phyloP scores from a whole-genome alignment of 2,113 vertebrate species.

The Callorhinus ursinus region DNA sequence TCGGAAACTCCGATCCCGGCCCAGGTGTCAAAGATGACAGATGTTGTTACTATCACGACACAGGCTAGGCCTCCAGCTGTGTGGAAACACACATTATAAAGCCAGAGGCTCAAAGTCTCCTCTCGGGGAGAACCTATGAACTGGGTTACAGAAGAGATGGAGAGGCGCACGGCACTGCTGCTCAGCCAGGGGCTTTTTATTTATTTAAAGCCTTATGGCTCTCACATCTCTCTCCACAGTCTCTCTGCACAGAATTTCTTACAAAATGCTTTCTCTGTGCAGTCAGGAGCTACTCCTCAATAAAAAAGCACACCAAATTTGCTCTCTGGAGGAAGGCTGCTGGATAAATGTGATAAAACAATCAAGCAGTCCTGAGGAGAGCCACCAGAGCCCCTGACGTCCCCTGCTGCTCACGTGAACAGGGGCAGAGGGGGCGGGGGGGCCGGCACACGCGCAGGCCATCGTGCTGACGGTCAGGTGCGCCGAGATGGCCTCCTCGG shows the following conservation, averaged over 20 bases:
- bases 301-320: background rate
- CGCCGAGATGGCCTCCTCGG: background rate
- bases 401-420: accelerated
- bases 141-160: background rate
- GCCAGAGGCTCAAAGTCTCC: background rate
- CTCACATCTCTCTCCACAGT: background rate
- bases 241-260: background rate
- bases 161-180: accelerated
- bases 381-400: accelerated
- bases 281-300: background rate
- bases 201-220: constrained; percentile 51
- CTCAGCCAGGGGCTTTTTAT: background rate
- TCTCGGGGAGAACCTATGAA: background rate
- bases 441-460: accelerated
- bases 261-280: background rate
- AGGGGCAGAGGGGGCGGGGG: too few species aligned
- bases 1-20: background rate
- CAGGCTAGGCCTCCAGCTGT: background rate
- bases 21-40: background rate
- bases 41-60: background rate
- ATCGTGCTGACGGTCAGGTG: background rate
- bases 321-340: background rate
- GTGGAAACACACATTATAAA: background rate
- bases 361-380: accelerated
- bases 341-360: accelerated